A percentile compares a stretch with the other conserved stretches of the same genome.
Conservation (phyloP, 2,113 vertebrate species). For the Cygnus buccinator region DNA sequence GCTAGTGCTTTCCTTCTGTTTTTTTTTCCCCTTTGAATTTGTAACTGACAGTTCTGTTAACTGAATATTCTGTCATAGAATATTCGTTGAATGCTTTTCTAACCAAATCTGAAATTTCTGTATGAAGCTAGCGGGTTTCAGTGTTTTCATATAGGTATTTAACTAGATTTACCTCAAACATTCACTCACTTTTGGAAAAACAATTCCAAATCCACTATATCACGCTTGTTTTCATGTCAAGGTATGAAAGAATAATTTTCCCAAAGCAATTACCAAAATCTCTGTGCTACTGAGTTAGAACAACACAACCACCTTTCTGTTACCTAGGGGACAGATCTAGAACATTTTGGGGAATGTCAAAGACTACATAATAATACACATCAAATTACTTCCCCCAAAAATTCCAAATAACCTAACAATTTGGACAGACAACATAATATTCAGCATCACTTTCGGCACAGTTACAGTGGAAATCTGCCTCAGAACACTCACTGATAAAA, state of each 20-base stretch:
- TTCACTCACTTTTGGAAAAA: neutral
- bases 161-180: neutral
- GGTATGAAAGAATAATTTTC: neutral
- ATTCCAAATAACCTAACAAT: neutral
- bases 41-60: neutral
- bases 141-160: neutral
- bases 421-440: neutral
- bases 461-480: neutral
- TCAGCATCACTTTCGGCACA: neutral
- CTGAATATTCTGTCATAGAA: neutral
- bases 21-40: neutral
- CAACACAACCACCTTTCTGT: neutral
- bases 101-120: neutral
- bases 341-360: neutral
- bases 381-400: neutral
- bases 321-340: neutral
- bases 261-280: neutral
- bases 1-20: neutral
- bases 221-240: neutral
- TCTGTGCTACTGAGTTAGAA: neutral
- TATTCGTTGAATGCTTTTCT: neutral
- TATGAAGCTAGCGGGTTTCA: neutral
- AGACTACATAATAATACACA: neutral
- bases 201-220: neutral
- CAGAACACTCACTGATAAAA: rapidly evolving